Base-by-base conservation (phyloP, 1,140 invertebrate species). In the Ostrea edulis region DNA sequence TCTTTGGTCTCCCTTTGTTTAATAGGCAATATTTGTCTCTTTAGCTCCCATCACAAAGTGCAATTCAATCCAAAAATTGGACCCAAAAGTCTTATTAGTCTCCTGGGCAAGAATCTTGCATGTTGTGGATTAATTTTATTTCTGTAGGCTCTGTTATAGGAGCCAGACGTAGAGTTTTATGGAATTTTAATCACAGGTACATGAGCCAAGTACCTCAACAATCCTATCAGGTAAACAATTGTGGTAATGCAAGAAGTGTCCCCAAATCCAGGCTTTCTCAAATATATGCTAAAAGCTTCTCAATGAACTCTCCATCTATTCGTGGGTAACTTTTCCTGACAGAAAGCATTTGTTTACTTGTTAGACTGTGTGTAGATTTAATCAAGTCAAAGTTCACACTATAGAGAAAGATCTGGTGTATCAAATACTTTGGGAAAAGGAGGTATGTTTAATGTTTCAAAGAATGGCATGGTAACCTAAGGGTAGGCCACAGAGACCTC, bases 101-200 rank as follows among this genome's bases (percentile, higher is more conserved):
- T 35, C 29, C 68, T 29, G 29, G 68, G 68, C 29, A 25, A 11
- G 68, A 77, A 77, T 77, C 68, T 77, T 77, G 68, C 25, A 25
- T 77, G 68, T 77, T 77, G 68, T 35, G 29, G 68, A 77, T 77
- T 77, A 77, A 25, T 77, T 77, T 77, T 77, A 77, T 77, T 77
- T 77, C 68, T 77, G 25, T 77, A 14, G 68, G 22, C 68, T 35
- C 68, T 77, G 68, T 77, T 77, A 77, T 77, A 77, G 68, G 25
- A 77, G 22, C 11, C 25, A 77, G 68, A 29, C 68, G 12, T 77
- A 29, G 68, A 29, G 68, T 77, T 77, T 77, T 77, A 77, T 77
- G 68, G 68, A 77, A 77, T 77, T 77, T 77, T 77, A 77, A 77
- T 77, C 68, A 77, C 25, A 29, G 68, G 25, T 77, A 77, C 68